phyloP scores from a whole-genome alignment of 1,140 invertebrate species.

The Diachasmimorpha longicaudata region DNA sequence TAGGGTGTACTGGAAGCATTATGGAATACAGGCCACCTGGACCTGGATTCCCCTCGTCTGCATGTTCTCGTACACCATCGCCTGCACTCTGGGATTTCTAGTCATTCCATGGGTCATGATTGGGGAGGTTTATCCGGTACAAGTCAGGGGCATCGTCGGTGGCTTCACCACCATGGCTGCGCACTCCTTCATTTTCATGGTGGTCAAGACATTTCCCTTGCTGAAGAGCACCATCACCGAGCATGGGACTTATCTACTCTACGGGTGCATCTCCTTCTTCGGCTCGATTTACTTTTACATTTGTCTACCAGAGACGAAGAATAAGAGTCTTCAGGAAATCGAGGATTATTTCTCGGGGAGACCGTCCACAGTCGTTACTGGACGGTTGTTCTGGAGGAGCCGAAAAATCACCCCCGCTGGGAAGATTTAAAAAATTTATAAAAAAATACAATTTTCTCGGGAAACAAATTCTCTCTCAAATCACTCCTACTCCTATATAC shows the following conservation, averaged over 20 bases:
- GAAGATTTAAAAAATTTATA: neutral
- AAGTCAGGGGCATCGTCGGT: constrained; percentile 72
- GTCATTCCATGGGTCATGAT: constrained; percentile 79
- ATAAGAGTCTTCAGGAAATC: constrained; percentile 78
- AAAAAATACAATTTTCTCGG: no score
- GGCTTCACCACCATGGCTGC: constrained; percentile 72
- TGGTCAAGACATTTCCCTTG: constrained; percentile 73
- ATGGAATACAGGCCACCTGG: constrained; percentile 46
- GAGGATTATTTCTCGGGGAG: constrained; percentile 72
- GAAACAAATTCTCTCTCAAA: no score
- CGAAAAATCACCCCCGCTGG: neutral
- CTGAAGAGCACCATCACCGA: constrained; percentile 61
- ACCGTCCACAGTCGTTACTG: constrained; percentile 53
- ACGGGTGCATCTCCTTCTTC: constrained; percentile 68
- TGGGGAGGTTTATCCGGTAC: constrained; percentile 71
- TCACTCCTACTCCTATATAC: no score
- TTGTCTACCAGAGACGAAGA: constrained; percentile 83
- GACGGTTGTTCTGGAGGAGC: constrained; percentile 33
- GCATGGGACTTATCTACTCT: constrained; percentile 70
- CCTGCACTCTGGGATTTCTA: constrained; percentile 72
- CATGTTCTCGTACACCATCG: constrained; percentile 69
- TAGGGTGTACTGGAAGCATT: constrained; percentile 56
- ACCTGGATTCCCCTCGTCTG: constrained; percentile 71
- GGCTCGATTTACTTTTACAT: constrained; percentile 68
- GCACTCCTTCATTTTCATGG: constrained; percentile 70